A percentile compares a stretch with the other conserved stretches of the same genome.
These are phyloP conservation scores for Patiria pectinifera DNA, from an alignment of 53 echinoderm and acorn worm genomes.

Conservation along the genomic window DNA sequence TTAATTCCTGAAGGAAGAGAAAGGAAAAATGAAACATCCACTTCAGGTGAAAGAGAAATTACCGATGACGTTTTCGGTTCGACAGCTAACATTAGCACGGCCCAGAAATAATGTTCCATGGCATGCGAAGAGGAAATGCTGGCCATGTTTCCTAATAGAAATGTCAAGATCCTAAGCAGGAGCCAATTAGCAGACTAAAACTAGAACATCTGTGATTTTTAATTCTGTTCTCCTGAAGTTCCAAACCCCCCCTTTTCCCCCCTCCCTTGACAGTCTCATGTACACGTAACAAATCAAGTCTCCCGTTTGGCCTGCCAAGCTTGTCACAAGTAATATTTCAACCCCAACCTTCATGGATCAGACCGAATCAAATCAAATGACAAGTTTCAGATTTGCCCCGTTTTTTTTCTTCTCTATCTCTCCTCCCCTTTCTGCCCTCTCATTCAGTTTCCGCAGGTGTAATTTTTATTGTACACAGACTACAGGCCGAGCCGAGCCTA, in stretches of 20 bases:
- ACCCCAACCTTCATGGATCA: slow-evolving; percentile 46
- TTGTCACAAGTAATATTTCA: slow-evolving; percentile 49
- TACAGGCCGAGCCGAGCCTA: neutral
- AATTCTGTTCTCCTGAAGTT: neutral
- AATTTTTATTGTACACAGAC: slow-evolving; percentile 50
- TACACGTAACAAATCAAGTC: slow-evolving; percentile 2
- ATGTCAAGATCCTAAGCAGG: slow-evolving; percentile 11
- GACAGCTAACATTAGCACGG: slow-evolving; percentile 22
- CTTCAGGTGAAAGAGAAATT: slow-evolving; percentile 1
- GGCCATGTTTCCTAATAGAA: slow-evolving; percentile 32
- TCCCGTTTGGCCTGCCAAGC: neutral
- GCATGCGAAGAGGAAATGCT: slow-evolving; percentile 40
- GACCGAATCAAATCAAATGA: slow-evolving; percentile 55
- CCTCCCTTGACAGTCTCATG: neutral
- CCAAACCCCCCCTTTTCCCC: neutral
- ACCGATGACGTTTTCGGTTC: neutral
- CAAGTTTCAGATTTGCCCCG: slow-evolving; percentile 32
- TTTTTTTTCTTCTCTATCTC: neutral
- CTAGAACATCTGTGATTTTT: slow-evolving; percentile 15
- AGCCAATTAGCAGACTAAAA: slow-evolving; percentile 31
- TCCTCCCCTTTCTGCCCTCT: neutral
- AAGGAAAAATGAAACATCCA: neutral
- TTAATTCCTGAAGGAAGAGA: neutral
- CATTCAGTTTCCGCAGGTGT: slow-evolving; percentile 29
- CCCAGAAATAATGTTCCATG: slow-evolving; percentile 32